These are phyloP conservation scores for Allacma fusca DNA, from an alignment of 2,888 invertebrate genomes.

Conservation along the genomic window DNA sequence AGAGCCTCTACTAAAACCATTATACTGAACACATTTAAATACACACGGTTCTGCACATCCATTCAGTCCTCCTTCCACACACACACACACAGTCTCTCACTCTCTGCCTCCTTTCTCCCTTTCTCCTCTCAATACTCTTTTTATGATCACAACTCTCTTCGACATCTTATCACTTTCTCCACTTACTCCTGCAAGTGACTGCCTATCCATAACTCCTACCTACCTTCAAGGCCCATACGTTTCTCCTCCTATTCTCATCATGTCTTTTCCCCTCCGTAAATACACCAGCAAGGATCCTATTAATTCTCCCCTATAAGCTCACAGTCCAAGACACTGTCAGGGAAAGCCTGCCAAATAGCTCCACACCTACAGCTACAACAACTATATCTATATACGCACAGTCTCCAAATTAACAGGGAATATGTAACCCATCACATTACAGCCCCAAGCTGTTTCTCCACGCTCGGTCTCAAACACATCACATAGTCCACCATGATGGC, in stretches of 20 bases:
- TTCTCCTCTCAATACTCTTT: conserved; percentile 16
- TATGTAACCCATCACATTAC: conserved; percentile 35
- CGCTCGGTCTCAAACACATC: neutral
- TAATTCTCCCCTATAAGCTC: conserved; percentile 10
- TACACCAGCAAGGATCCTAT: conserved; percentile 17
- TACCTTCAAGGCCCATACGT: neutral
- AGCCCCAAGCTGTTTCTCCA: conserved; percentile 3
- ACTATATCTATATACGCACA: too few species aligned
- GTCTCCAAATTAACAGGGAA: conserved; percentile 23
- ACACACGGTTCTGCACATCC: conserved; percentile 39
- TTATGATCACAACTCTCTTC: conserved; percentile 39
- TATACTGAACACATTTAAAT: conserved; percentile 52
- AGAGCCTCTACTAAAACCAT: conserved; percentile 42
- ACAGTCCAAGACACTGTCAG: too few species aligned
- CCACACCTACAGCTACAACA: too few species aligned
- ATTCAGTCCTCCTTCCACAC: conserved; percentile 35
- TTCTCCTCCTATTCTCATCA: conserved; percentile 4
- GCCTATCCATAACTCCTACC: conserved; percentile 34
- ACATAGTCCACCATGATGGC: too few species aligned
- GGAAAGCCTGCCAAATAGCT: too few species aligned
- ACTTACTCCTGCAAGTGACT: conserved; percentile 41
- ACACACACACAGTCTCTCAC: neutral
- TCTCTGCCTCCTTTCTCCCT: conserved; percentile 9
- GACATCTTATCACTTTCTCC: conserved; percentile 45
- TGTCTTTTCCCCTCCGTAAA: neutral